Base-by-base conservation (phyloP, 2,797 vertebrate genomes). In the Sternotherus odoratus region DNA sequence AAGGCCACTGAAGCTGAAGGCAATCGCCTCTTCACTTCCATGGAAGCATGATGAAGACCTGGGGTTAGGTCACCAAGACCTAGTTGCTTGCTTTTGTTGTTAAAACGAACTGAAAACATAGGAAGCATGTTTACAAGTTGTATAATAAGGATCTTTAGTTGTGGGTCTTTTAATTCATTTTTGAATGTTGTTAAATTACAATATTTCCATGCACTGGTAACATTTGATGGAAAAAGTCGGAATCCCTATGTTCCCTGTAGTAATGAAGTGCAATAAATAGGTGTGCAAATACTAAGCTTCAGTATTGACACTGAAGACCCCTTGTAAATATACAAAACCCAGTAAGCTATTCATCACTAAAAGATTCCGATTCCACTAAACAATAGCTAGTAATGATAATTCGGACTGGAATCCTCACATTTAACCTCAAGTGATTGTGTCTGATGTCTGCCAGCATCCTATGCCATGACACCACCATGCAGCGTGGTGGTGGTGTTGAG, bases 211-310 rank as follows among this genome's bases (percentile, higher is more conserved):
- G 46, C 46, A 48, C 46, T 48, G 46, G 0, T 74, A 90, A 92
- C 43, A 56, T 8, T 82, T n/a, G 17, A 36, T 66, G 17, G 60
- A 66, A 83, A 87, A 90, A 92, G 91, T 33, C 23, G 60, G 86
- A 86, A 96, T 93, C 50, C 43, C 10, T 33, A 9, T n/a, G 19
- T 84, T 89, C 63, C 54, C 83, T 83, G 33, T 50, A 69, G 79
- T 79, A 92, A 81, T 84, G 93, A 92, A 94, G 2, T 54, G 77
- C 33, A 83, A 84, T 87, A 96, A 91, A 82, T 16, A 94, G 66
- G 86, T 80, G 86, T 78, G 79, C 83, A 87, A 66, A 54, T 82
- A 39, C 79, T 66, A 28, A 48, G 86, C 12, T 91, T 57, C 56
- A 23, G 49, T 90, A 57, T 87, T 93, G 92, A 50, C 72, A 84